A percentile compares a stretch with the other conserved stretches of the same genome.
phyloP scores from a whole-genome alignment of 2,888 invertebrate genomes.

The Drosophila cognata region DNA sequence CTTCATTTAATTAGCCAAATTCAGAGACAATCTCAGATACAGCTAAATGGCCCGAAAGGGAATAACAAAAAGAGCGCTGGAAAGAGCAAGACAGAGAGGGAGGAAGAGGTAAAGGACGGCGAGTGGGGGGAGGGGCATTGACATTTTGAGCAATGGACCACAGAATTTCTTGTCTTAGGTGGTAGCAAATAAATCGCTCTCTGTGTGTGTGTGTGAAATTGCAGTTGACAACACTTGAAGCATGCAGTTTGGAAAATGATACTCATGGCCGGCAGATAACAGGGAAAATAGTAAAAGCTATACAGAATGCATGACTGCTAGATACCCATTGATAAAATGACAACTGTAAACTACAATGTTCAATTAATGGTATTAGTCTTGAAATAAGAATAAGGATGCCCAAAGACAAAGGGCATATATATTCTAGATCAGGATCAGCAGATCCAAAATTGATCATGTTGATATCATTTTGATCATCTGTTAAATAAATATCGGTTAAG shows the following conservation, averaged over 20 bases:
- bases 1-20: slow-evolving; percentile 60
- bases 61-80: not conserved
- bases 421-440: not conserved
- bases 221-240: not conserved
- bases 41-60: not conserved
- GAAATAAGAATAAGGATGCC: too few relatives aligned
- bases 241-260: not conserved
- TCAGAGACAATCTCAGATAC: slow-evolving; percentile 25
- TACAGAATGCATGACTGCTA: not conserved
- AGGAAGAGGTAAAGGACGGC: too few relatives aligned
- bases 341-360: not conserved
- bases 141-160: not conserved
- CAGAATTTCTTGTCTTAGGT: not conserved
- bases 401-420: not conserved
- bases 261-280: not conserved
- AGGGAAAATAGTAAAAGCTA: not conserved
- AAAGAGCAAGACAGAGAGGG: not conserved
- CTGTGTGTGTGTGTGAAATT: not conserved
- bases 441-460: not conserved
- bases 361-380: not conserved
- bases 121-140: not conserved
- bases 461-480: not conserved
- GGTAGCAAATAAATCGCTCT: not conserved
- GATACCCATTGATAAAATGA: not conserved
- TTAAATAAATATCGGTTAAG: not conserved